These are phyloP conservation scores for Diogma glabrata DNA, from an alignment of 2,888 invertebrate genomes.

Conservation along the genomic window DNA sequence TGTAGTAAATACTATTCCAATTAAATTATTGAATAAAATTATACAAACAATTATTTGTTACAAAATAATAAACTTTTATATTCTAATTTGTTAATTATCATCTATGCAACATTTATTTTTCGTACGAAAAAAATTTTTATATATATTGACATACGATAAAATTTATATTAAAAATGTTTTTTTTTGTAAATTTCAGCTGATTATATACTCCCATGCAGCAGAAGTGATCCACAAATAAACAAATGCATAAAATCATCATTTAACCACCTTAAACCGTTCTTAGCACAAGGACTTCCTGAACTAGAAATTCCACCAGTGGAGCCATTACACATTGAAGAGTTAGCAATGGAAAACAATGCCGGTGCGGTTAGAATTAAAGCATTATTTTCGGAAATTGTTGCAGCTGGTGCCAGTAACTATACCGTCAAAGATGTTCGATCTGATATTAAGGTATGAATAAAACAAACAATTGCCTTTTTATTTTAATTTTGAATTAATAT, in stretches of 20 bases:
- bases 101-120: too few species aligned
- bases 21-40: too few species aligned
- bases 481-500: conserved; percentile 9
- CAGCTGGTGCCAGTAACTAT: conserved; percentile 64
- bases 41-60: too few species aligned
- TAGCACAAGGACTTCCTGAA: conserved; percentile 56
- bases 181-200: conserved; percentile 46
- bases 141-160: too few species aligned
- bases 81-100: too few species aligned
- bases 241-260: conserved; percentile 55
- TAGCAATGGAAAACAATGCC: conserved; percentile 67
- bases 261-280: conserved; percentile 60
- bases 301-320: conserved; percentile 64
- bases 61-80: too few species aligned
- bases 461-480: conserved; percentile 4
- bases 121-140: too few species aligned
- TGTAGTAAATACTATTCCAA: too few species aligned
- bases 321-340: conserved; percentile 54
- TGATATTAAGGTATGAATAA: conserved; percentile 23
- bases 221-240: conserved; percentile 52
- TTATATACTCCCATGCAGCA: conserved; percentile 58
- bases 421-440: conserved; percentile 57
- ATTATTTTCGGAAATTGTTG: conserved; percentile 61
- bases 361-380: conserved; percentile 65
- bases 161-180: neutral